Evolutionary conservation across 2,888 invertebrate genomes (phyloP).

Genomic region (Scrobipalpa atriplicella): DNA sequence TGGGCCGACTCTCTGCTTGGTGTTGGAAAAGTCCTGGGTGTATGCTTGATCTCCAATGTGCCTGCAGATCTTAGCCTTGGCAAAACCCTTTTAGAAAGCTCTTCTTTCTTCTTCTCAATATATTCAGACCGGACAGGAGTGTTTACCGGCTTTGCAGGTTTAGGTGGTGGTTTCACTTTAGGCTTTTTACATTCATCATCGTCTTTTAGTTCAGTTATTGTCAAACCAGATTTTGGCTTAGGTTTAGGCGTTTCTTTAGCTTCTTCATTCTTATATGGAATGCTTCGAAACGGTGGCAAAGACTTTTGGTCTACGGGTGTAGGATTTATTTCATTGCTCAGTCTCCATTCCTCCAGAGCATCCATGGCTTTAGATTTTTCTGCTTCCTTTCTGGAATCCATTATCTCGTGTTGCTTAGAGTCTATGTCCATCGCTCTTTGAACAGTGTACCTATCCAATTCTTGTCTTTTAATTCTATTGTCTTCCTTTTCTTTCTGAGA

Average conservation of each 20-base stretch:
- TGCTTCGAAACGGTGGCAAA: slow-evolving; percentile 8
- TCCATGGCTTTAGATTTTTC: slow-evolving; percentile 85
- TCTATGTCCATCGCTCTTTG: slow-evolving; percentile 78
- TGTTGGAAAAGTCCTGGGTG: slow-evolving; percentile 90
- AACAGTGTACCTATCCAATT: slow-evolving; percentile 81
- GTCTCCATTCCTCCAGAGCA: slow-evolving; percentile 85
- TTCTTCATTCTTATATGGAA: slow-evolving; percentile 12
- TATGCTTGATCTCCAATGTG: slow-evolving; percentile 86
- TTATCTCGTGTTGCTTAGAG: slow-evolving; percentile 78
- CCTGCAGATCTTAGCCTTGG: slow-evolving; percentile 83
- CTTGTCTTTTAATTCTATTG: slow-evolving; percentile 73
- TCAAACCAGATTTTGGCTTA: slow-evolving; percentile 20
- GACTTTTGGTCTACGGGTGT: slow-evolving; percentile 13
- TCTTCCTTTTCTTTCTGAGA: slow-evolving; percentile 80
- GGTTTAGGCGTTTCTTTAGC: slow-evolving; percentile 4
- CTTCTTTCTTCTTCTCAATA: slow-evolving; percentile 64
- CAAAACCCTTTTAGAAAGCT: slow-evolving; percentile 63
- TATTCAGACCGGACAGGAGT: slow-evolving; percentile 62
- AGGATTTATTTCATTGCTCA: slow-evolving; percentile 34
- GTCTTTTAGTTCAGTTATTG: slow-evolving; percentile 31
- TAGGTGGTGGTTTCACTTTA: slow-evolving; percentile 36
- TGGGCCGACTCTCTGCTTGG: slow-evolving; percentile 89
- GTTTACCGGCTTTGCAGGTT: slow-evolving; percentile 40
- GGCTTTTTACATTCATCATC: slow-evolving; percentile 1
- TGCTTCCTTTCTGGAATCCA: slow-evolving; percentile 84